Evolutionary conservation across 35 echinoderm and acorn worm genomes (phyloP).

Genomic region (Diadema setosum): DNA sequence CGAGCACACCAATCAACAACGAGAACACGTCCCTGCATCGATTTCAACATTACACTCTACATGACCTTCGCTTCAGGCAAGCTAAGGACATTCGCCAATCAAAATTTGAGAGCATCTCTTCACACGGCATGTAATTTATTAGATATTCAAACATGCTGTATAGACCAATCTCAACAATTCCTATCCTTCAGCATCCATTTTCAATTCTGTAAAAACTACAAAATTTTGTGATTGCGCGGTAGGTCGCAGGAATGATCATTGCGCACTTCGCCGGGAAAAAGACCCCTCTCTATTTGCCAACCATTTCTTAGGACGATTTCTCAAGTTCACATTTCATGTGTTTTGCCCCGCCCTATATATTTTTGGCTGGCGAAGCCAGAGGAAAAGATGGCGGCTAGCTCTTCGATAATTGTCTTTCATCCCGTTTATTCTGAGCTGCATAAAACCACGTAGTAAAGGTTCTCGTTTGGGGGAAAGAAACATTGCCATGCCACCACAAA

Average conservation of each 20-base stretch:
- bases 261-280: background rate
- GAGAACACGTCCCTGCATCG: background rate
- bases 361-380: slow-evolving; percentile 11
- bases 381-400: slow-evolving; percentile 21
- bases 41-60: background rate
- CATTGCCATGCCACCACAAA: slow-evolving; percentile 26
- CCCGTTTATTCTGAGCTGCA: slow-evolving; percentile 28
- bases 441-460: slow-evolving; percentile 23
- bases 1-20: background rate
- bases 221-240: background rate
- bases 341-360: slow-evolving; percentile 10
- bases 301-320: background rate
- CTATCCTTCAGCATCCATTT: background rate
- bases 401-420: slow-evolving; percentile 15
- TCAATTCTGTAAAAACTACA: background rate
- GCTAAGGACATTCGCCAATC: background rate
- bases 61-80: background rate
- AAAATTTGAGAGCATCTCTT: background rate
- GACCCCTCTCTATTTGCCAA: background rate
- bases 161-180: background rate
- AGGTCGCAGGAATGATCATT: background rate
- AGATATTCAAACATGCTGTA: background rate
- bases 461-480: background rate
- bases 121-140: background rate
- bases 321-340: slow-evolving; percentile 22